Percentiles rank a stretch among this genome's conserved stretches.
phyloP scores from a whole-genome alignment of 2,797 vertebrate species.

The Micrastur ruficollis region DNA sequence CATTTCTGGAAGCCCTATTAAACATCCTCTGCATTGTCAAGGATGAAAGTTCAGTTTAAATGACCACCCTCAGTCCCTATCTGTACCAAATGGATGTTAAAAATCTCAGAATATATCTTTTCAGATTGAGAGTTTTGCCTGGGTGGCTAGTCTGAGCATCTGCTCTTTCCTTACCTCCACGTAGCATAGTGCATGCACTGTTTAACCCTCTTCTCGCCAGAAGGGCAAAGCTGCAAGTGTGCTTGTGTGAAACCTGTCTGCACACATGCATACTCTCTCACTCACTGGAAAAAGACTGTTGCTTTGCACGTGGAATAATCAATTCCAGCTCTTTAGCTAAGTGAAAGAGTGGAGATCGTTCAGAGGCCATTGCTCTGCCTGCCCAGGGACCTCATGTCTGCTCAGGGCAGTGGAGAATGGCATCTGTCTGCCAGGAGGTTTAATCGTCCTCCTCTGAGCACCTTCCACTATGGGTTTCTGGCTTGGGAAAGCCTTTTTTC shows the following conservation, averaged over 20 bases:
- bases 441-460: not conserved
- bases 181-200: accelerated
- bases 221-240: not conserved
- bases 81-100: not conserved
- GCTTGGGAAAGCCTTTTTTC: not conserved
- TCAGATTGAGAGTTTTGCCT: not conserved
- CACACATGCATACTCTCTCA: not conserved
- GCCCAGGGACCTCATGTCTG: accelerated
- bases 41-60: not conserved
- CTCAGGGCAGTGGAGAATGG: not conserved
- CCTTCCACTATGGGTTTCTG: not conserved
- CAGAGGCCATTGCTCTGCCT: not conserved
- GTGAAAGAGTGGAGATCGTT: not conserved
- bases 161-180: not conserved
- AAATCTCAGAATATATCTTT: not conserved
- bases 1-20: not conserved
- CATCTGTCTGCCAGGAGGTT: not conserved
- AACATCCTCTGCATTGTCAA: not conserved
- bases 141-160: not conserved
- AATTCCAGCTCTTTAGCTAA: not conserved
- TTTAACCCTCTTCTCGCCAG: not conserved
- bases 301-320: not conserved
- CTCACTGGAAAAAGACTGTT: accelerated
- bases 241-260: not conserved
- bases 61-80: not conserved